Evolutionary conservation across 2,888 invertebrate genomes (phyloP).

Genomic region (Maniola hyperantus): DNA sequence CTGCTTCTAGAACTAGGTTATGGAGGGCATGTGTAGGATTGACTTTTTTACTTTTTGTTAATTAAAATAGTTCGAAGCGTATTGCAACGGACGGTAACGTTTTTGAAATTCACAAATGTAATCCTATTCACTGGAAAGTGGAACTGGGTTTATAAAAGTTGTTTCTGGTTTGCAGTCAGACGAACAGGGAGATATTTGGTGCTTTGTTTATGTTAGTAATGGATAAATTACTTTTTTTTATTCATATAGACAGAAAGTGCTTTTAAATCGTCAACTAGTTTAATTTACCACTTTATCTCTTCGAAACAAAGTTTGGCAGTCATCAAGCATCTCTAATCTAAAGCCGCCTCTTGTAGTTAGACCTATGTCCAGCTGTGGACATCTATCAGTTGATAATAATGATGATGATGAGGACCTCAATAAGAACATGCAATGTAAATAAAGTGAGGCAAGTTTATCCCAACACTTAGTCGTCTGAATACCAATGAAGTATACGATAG

Average conservation of each 20-base stretch:
- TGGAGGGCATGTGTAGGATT: background rate
- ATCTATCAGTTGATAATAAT: too few relatives aligned
- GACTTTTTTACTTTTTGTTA: constrained; percentile 13
- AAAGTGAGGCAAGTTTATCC: background rate
- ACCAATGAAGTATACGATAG: constrained; percentile 1
- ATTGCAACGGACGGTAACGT: background rate
- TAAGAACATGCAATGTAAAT: background rate
- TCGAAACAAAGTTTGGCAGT: too few relatives aligned
- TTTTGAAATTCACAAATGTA: constrained; percentile 11
- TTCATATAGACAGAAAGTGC: too few relatives aligned
- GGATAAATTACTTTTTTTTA: background rate
- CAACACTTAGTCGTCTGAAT: constrained; percentile 11
- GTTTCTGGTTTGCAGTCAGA: background rate
- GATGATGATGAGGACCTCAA: background rate
- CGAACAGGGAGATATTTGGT: background rate
- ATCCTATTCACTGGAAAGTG: background rate
- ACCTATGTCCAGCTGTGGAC: too few relatives aligned
- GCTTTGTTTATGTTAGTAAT: background rate
- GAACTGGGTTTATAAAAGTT: background rate
- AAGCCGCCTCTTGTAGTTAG: too few relatives aligned
- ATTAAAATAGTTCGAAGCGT: constrained; percentile 11
- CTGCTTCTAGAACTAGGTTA: background rate
- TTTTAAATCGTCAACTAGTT: too few relatives aligned
- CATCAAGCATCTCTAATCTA: too few relatives aligned
- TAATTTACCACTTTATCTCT: too few relatives aligned